These are phyloP conservation scores for Meganola albula DNA, from an alignment of 2,888 invertebrate species.

Conservation along the genomic window DNA sequence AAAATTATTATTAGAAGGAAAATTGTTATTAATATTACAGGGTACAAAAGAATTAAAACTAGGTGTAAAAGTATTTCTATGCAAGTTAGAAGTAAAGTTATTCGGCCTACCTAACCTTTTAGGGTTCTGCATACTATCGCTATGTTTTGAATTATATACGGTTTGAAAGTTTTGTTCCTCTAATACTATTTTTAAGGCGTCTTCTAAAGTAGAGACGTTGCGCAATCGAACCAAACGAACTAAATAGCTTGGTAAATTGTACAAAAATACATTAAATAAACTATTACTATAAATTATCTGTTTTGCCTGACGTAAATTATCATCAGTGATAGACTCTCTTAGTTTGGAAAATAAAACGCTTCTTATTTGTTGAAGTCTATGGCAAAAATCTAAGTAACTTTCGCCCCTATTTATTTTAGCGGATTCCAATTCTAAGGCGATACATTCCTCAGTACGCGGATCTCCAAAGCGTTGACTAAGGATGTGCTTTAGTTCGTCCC, in stretches of 20 bases:
- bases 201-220: slow-evolving; percentile 2
- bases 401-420: slow-evolving; percentile 2
- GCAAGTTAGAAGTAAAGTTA: too few species aligned
- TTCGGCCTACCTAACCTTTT: too few species aligned
- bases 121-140: neutral
- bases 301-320: neutral
- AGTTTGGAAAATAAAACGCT: neutral
- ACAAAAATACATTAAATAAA: neutral
- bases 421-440: neutral
- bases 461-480: slow-evolving; percentile 1
- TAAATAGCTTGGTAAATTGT: neutral
- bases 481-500: neutral
- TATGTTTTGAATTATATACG: slow-evolving; percentile 1
- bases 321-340: neutral
- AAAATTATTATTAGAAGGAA: too few species aligned
- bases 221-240: slow-evolving; percentile 2
- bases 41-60: too few species aligned
- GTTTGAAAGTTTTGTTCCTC: slow-evolving; percentile 2
- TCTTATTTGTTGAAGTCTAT: neutral
- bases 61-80: too few species aligned
- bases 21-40: too few species aligned
- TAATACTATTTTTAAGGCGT: slow-evolving; percentile 2
- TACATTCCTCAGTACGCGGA: neutral
- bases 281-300: neutral
- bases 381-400: neutral